A percentile compares a stretch with the other conserved stretches of the same genome.
Conservation (phyloP, 2,797 vertebrate genomes). For the Premnoplex brunnescens region DNA sequence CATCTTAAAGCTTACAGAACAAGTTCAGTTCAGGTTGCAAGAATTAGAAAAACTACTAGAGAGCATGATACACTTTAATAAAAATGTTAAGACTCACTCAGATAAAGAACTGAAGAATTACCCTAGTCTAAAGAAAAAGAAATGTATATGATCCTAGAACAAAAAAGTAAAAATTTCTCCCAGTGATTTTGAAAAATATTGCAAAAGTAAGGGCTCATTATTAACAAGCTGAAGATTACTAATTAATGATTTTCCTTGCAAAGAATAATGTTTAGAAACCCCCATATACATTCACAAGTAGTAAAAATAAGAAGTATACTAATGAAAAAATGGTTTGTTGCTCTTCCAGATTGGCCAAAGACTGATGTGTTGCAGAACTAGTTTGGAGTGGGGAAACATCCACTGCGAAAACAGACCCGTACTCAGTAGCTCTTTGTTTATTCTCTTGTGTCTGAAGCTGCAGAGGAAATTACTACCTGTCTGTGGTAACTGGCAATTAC, state of each 20-base stretch:
- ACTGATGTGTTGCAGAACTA: neutral
- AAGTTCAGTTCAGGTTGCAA: neutral
- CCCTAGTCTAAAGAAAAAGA: neutral
- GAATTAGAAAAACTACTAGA: neutral
- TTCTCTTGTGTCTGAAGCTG: constrained; percentile 24
- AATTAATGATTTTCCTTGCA: neutral
- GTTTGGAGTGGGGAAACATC: neutral
- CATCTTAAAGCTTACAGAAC: neutral
- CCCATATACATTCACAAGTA: neutral
- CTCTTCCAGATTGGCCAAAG: constrained; percentile 19
- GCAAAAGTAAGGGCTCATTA: neutral
- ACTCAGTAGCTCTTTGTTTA: constrained; percentile 7
- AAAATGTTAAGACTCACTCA: neutral
- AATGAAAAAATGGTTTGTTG: neutral
- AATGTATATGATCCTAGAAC: neutral
- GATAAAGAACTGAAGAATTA: constrained; percentile 23
- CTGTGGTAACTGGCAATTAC: constrained; percentile 32
- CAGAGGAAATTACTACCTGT: constrained; percentile 26
- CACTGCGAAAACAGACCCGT: neutral
- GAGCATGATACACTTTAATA: neutral
- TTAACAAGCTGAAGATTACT: neutral
- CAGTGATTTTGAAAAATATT: neutral
- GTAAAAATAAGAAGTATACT: neutral
- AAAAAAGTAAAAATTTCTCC: neutral
- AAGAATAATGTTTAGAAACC: constrained; percentile 3